Conservation (phyloP, 2,888 invertebrate species). For the Trimorus sp. region DNA sequence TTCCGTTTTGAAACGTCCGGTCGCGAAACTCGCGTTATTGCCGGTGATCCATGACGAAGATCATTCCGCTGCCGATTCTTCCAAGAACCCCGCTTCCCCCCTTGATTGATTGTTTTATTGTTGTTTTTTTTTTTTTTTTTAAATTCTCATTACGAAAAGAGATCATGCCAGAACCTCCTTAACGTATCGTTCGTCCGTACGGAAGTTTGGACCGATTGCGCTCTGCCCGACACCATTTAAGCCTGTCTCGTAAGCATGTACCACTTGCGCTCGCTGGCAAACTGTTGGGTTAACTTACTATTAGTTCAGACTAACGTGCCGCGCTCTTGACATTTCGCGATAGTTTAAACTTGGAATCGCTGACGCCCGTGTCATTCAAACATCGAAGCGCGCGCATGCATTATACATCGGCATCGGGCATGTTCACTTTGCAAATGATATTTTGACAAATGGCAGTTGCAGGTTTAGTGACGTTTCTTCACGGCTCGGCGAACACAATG, state of each 20-base stretch:
- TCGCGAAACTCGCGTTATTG: too few relatives aligned
- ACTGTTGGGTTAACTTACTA: conserved; percentile 58
- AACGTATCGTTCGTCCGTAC: conserved; percentile 40
- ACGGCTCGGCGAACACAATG: conserved; percentile 44
- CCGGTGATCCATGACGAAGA: too few relatives aligned
- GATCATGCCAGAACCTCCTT: too few relatives aligned
- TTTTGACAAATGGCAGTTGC: conserved; percentile 57
- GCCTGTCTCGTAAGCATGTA: conserved; percentile 46
- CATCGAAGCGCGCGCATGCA: conserved; percentile 38
- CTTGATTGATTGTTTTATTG: too few relatives aligned
- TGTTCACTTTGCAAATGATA: conserved; percentile 58
- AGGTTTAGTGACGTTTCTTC: conserved; percentile 46
- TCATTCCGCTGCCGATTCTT: too few relatives aligned
- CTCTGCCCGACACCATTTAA: conserved; percentile 41
- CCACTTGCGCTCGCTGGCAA: conserved; percentile 33
- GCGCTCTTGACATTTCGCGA: conserved; percentile 40
- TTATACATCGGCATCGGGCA: conserved; percentile 40
- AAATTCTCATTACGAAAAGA: too few relatives aligned
- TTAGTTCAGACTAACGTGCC: conserved; percentile 45
- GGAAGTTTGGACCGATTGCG: conserved; percentile 42
- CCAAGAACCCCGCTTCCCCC: too few relatives aligned
- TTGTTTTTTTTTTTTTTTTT: too few relatives aligned
- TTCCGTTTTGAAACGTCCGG: too few relatives aligned
- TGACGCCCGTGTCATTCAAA: conserved; percentile 31
- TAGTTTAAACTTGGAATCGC: conserved; percentile 53